Evolutionary conservation across 2,888 invertebrate genomes (phyloP).

Genomic region (Limulus polyphemus): DNA sequence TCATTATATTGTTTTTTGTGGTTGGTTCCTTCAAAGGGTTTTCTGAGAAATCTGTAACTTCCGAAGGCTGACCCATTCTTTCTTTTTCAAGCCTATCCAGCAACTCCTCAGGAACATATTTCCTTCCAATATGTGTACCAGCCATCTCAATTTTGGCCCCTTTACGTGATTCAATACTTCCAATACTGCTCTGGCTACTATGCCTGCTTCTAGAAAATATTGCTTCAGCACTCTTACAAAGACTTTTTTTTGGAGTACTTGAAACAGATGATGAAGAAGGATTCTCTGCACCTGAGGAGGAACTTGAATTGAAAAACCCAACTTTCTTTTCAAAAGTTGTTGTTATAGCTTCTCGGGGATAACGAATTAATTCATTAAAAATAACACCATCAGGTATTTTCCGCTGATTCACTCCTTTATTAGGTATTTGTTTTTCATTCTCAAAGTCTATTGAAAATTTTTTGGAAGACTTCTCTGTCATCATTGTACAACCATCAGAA

Average conservation of each 20-base stretch:
- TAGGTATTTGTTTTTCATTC: no score
- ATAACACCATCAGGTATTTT: background rate
- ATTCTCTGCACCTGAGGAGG: slow-evolving; percentile 3
- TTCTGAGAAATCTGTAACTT: no score
- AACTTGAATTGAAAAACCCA: slow-evolving; percentile 26
- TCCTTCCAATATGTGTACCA: slow-evolving; percentile 9
- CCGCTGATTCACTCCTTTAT: no score
- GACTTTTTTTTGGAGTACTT: background rate
- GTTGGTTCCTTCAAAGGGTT: background rate
- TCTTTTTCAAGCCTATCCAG: no score
- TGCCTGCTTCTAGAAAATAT: slow-evolving; percentile 8
- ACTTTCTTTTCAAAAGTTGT: slow-evolving; percentile 29
- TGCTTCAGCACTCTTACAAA: slow-evolving; percentile 2
- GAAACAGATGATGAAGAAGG: background rate
- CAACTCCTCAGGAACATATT: background rate
- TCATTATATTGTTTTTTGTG: background rate
- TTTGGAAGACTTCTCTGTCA: no score
- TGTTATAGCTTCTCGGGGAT: slow-evolving; percentile 31
- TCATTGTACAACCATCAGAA: no score
- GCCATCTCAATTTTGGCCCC: slow-evolving; percentile 6
- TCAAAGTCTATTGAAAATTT: no score
- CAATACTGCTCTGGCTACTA: slow-evolving; percentile 17
- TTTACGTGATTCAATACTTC: slow-evolving; percentile 7
- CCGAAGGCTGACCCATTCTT: no score
- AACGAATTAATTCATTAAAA: slow-evolving; percentile 30